Conservation (phyloP, 2,888 invertebrate genomes). For the Physocephala rufipes region DNA sequence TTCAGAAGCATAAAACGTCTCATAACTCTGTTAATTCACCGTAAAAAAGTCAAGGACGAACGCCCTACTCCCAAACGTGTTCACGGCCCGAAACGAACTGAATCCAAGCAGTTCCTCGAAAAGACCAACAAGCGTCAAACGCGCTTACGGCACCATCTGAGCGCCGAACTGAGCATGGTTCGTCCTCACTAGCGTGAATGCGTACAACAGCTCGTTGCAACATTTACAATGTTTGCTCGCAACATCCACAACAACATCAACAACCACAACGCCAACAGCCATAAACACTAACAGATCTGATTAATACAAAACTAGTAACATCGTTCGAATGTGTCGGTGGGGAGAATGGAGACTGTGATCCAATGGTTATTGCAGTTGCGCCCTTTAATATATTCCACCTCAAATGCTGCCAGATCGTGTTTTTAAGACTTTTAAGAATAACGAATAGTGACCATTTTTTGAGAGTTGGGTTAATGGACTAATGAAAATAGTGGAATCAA, state of each 20-base stretch:
- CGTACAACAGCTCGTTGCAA: background rate
- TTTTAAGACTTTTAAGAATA: too few relatives aligned
- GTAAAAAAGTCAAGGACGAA: slow-evolving; percentile 32
- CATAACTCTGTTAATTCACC: background rate
- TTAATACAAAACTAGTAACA: too few relatives aligned
- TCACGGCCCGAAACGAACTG: slow-evolving; percentile 53
- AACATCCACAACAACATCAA: slow-evolving; percentile 17
- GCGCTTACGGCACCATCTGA: slow-evolving; percentile 26
- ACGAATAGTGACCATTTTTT: too few relatives aligned
- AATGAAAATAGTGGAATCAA: too few relatives aligned
- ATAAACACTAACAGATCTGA: too few relatives aligned
- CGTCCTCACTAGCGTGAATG: background rate
- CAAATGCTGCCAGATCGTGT: slow-evolving; percentile 13
- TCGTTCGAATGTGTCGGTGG: too few relatives aligned
- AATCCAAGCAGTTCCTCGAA: slow-evolving; percentile 32
- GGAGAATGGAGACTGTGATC: too few relatives aligned
- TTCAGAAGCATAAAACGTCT: slow-evolving; percentile 7
- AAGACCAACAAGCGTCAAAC: slow-evolving; percentile 10
- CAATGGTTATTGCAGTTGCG: slow-evolving; percentile 10
- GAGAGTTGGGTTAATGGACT: too few relatives aligned
- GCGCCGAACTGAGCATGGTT: slow-evolving; percentile 2
- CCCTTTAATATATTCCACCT: slow-evolving; percentile 25
- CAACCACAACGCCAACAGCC: too few relatives aligned
- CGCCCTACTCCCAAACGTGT: slow-evolving; percentile 49
- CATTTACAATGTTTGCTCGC: slow-evolving; percentile 9